These are phyloP conservation scores for Boulengeromyrus knoepffleri DNA, from an alignment of 2,113 vertebrate genomes.

Conservation along the genomic window DNA sequence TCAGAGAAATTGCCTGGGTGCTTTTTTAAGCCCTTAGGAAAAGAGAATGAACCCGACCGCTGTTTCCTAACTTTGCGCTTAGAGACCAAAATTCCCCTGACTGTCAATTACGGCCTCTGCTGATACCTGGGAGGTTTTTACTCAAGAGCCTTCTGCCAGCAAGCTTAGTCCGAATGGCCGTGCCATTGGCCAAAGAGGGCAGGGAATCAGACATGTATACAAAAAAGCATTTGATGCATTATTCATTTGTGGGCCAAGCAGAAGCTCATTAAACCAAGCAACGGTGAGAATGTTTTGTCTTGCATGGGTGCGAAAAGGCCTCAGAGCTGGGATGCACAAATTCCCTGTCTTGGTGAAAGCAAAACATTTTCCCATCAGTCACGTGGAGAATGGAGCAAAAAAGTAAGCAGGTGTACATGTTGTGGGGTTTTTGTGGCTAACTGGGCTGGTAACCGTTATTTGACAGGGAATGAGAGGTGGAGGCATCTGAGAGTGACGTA, in stretches of 20 bases:
- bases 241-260: neutral
- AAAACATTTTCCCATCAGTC: neutral
- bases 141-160: neutral
- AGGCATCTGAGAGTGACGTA: neutral
- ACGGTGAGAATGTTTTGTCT: neutral
- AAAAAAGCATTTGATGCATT: neutral
- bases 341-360: neutral
- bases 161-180: neutral
- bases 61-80: neutral
- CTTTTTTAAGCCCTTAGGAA: neutral
- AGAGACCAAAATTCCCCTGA: neutral
- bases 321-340: neutral
- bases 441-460: neutral
- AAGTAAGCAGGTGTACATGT: neutral
- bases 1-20: neutral
- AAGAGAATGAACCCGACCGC: neutral
- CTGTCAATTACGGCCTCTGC: slow-evolving; percentile 8
- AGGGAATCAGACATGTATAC: neutral
- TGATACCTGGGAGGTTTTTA: neutral
- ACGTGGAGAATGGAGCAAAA: neutral
- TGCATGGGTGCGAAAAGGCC: neutral
- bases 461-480: neutral
- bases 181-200: neutral
- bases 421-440: neutral
- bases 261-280: neutral